Percentiles rank a stretch among this genome's conserved stretches.
These are phyloP conservation scores for Ligdia adustata DNA, from an alignment of 2,888 invertebrate species.

Conservation along the genomic window DNA sequence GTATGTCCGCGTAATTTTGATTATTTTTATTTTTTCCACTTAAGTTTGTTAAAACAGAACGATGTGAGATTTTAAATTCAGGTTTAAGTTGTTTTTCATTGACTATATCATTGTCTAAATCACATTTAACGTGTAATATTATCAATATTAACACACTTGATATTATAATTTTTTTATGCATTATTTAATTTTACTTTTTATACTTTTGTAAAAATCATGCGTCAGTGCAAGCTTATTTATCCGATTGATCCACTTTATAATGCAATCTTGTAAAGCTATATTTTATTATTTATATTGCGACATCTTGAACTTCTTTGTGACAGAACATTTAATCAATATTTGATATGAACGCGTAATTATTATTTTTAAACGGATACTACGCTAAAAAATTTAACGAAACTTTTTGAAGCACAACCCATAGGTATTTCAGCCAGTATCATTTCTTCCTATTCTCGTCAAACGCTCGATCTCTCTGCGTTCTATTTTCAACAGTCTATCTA, in stretches of 20 bases:
- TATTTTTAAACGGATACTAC: no score
- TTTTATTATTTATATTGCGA: no score
- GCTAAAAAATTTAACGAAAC: no score
- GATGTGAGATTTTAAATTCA: slow-evolving; percentile 53
- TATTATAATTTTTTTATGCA: slow-evolving; percentile 24
- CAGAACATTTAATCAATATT: no score
- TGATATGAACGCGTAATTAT: no score
- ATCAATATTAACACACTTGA: slow-evolving; percentile 43
- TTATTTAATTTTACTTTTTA: slow-evolving; percentile 20
- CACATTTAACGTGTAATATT: slow-evolving; percentile 43
- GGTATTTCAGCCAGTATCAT: background rate
- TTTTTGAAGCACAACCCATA: no score
- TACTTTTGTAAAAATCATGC: no score
- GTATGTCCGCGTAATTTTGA: slow-evolving; percentile 52
- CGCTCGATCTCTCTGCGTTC: slow-evolving; percentile 5
- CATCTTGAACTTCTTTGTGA: no score
- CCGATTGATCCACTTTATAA: no score
- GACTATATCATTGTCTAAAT: slow-evolving; percentile 36
- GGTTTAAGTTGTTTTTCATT: slow-evolving; percentile 53
- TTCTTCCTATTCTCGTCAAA: background rate
- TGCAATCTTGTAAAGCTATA: no score
- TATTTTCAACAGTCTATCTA: slow-evolving; percentile 20
- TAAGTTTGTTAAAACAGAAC: slow-evolving; percentile 46
- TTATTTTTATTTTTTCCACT: slow-evolving; percentile 40
- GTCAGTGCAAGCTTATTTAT: no score